Evolutionary conservation across 2,113 vertebrate genomes (phyloP), one percentile per base, ranked within the genome.

Genomic region (Microtus pennsylvanicus): DNA sequence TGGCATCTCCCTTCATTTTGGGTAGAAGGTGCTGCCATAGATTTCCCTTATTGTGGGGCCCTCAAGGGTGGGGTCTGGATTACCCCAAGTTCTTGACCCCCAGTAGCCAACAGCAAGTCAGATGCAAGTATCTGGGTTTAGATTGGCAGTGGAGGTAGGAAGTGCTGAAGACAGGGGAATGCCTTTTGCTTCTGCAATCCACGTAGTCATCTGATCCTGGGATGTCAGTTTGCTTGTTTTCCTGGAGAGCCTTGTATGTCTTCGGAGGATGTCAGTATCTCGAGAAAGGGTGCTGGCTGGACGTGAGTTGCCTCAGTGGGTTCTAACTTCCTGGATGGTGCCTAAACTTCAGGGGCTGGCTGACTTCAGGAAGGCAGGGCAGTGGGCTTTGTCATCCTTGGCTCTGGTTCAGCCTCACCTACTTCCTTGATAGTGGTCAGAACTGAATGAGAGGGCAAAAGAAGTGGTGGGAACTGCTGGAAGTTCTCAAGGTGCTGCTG

Each of bases 211-310:
- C 82, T 45, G 50, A 28, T 96, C 61, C 17, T 65, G 30, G 4
- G 1, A 63, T 91, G 65, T 19, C 65, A 61, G 89, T 76, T 42
- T 38, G 80, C 22, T 65, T 80, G n/a, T 95, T 96, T 96, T 93
- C 69, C 7, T 35, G 33, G 4, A 89, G 38, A n/a, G 35, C 58
- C 89, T 70, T 26, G 61, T 88, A 11, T 33, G 3, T 61, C 89
- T 28, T 1, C 45, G 4, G 19, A 82, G 90, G 89, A 94, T 19
- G 0, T 65, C 16, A 5, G 45, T 28, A 19, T 30, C 74, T 17
- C 7, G 87, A 63, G 83, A 42, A 89, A 4, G 16, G 85, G 2
- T 47, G 0, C 74, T 87, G 92, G 3, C 67, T 67, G 76, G 4
- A 1, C 50, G 28, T 87, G 90, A 87, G 55, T 77, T 58, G 95